Conservation (phyloP, 2,888 invertebrate species). For the Megamerina dolium region DNA sequence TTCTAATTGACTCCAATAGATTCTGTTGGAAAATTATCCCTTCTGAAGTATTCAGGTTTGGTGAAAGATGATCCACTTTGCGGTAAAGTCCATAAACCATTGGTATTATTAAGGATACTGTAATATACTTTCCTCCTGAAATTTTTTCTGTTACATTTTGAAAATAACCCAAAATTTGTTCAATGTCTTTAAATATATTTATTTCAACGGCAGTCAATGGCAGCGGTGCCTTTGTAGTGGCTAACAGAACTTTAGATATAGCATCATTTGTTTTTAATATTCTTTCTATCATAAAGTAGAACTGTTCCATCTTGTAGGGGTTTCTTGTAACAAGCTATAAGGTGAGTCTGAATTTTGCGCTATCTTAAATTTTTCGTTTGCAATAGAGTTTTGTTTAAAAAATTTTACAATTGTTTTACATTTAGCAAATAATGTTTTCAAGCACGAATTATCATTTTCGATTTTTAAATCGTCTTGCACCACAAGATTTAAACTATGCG, state of each 20-base stretch:
- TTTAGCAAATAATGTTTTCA: background rate
- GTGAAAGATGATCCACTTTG: slow-evolving; percentile 4
- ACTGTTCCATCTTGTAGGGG: slow-evolving; percentile 11
- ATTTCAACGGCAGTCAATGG: slow-evolving; percentile 8
- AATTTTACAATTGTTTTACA: slow-evolving; percentile 6
- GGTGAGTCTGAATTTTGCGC: slow-evolving; percentile 12
- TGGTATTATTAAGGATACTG: slow-evolving; percentile 1
- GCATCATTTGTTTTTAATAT: slow-evolving; percentile 11
- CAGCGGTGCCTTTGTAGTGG: slow-evolving; percentile 9
- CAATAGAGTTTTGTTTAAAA: slow-evolving; percentile 14
- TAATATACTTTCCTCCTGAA: background rate
- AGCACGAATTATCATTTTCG: background rate
- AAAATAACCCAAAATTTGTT: slow-evolving; percentile 1
- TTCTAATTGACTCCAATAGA: background rate
- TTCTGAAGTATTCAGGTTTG: background rate
- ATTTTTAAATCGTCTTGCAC: slow-evolving; percentile 17
- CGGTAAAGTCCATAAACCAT: slow-evolving; percentile 1
- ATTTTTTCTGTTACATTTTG: slow-evolving; percentile 6
- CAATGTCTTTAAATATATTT: slow-evolving; percentile 3
- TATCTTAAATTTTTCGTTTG: slow-evolving; percentile 14
- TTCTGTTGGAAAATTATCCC: background rate
- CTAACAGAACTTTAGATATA: slow-evolving; percentile 9
- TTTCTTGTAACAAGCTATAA: slow-evolving; percentile 9
- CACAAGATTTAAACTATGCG: slow-evolving; percentile 15
- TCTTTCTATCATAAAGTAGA: slow-evolving; percentile 10